Evolutionary conservation across 1,140 invertebrate species (phyloP), one percentile per base, ranked within the genome.

Genomic region (Pseudomyrmex concolor): DNA sequence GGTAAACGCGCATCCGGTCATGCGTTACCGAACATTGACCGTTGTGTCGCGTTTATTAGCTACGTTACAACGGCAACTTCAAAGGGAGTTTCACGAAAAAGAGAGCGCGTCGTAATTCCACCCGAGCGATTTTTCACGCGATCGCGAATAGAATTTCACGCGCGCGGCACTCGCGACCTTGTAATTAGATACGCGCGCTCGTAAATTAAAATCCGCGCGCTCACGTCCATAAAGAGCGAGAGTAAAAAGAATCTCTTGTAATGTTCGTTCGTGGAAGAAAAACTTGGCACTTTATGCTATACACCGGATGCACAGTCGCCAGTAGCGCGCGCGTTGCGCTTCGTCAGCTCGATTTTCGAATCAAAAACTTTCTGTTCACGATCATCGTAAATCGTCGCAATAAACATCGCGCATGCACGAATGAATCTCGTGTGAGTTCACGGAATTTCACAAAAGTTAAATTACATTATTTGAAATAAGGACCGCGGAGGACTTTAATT

Each of bases 381-480:
- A 70, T 13, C 34, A 55, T 19, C 66, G 66, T 80, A 71, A 80
- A 70, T 78, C 76, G 64, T 48, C 19, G 43, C 43, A 68, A 78
- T 68, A 68, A 70, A 13, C 80, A 19, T 60, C 59, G 17, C 22
- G 43, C 45, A 25, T 22, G 48, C 12, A 34, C 34, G 34, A 34
- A 34, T 34, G 34, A 34, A 34, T 5, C 34, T 34, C 71, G 34
- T 43, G 8, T 34, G 34, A 7, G 5, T 34, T 34, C 34, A 7
- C 50, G 51, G 43, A 62, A 82, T 82, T 62, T 59, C 60, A 25
- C 80, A 48, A 62, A 82, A 74, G 57, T 72, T 72, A 62, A 63
- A 77, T 82, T 63, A 59, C 68, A 43, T 54, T 55, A 54, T 59
- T 72, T 22, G 80, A 82, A 73, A 74, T 82, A 72, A 82, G 34